phyloP scores from a whole-genome alignment of 2,888 invertebrate species.

The Campoplex capitator region DNA sequence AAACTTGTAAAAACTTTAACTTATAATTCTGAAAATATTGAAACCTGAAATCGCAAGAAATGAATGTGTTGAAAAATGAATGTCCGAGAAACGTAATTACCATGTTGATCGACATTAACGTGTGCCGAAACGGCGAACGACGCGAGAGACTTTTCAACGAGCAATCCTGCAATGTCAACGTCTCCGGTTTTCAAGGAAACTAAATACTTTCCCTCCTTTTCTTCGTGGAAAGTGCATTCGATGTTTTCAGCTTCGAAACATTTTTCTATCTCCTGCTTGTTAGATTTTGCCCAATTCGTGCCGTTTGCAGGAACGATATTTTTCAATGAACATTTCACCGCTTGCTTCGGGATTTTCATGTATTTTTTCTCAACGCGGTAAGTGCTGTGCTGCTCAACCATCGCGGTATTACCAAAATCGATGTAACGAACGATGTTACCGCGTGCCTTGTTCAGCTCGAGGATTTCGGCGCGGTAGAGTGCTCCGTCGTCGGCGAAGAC shows the following conservation, averaged over 20 bases:
- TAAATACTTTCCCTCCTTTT: slow-evolving; percentile 84
- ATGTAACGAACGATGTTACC: slow-evolving; percentile 90
- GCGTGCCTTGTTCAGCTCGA: slow-evolving; percentile 86
- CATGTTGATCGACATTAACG: slow-evolving; percentile 52
- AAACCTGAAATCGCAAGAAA: background rate
- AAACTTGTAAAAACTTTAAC: background rate
- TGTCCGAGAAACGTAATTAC: slow-evolving; percentile 17
- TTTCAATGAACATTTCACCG: slow-evolving; percentile 88
- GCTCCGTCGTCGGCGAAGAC: slow-evolving; percentile 90
- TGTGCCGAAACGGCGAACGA: slow-evolving; percentile 66
- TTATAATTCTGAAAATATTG: background rate
- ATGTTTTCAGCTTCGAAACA: slow-evolving; percentile 88
- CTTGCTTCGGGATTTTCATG: slow-evolving; percentile 89
- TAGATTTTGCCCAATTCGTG: slow-evolving; percentile 87
- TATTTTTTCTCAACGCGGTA: slow-evolving; percentile 90
- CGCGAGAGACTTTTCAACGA: slow-evolving; percentile 86
- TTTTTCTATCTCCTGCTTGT: slow-evolving; percentile 85
- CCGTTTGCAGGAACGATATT: slow-evolving; percentile 87
- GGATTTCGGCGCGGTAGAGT: slow-evolving; percentile 89
- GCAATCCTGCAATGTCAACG: slow-evolving; percentile 85
- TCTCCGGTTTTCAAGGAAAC: slow-evolving; percentile 86
- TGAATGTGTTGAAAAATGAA: background rate
- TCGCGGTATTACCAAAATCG: slow-evolving; percentile 91
- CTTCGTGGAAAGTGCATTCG: slow-evolving; percentile 87
- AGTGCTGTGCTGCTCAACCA: slow-evolving; percentile 88